A percentile compares a stretch with the other conserved stretches of the same genome.
These are phyloP conservation scores for Sclerodermus sp. DNA, from an alignment of 2,888 invertebrate genomes.

Conservation along the genomic window DNA sequence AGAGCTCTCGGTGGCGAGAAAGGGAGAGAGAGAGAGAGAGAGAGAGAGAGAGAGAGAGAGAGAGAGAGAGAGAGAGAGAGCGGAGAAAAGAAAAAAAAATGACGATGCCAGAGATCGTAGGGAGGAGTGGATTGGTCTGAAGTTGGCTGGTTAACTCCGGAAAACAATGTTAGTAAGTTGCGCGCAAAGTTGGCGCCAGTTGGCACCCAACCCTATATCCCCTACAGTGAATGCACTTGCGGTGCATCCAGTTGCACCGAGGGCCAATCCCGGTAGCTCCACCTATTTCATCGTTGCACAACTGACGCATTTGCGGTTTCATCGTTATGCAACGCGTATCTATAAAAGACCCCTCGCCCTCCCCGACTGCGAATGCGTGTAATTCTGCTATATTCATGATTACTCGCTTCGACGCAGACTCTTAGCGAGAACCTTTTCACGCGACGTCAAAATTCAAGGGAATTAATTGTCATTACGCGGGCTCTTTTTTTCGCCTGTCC, in stretches of 20 bases:
- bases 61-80: constrained; percentile 2
- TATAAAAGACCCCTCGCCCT: constrained; percentile 13
- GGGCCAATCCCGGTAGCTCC: constrained; percentile 27
- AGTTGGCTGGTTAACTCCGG: constrained; percentile 53
- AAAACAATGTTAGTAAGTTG: constrained; percentile 52
- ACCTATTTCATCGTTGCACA: constrained; percentile 55
- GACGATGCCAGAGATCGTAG: background rate
- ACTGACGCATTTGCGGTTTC: constrained; percentile 51
- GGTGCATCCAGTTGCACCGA: background rate
- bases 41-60: constrained; percentile 10
- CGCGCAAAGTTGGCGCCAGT: constrained; percentile 48
- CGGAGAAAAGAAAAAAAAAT: constrained; percentile 6
- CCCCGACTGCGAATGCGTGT: background rate
- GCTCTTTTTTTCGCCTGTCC: too few species aligned
- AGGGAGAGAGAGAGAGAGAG: constrained; percentile 1
- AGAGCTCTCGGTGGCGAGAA: background rate
- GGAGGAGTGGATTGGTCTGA: constrained; percentile 41
- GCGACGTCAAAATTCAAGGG: too few species aligned
- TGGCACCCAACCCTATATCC: constrained; percentile 32
- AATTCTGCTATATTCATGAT: too few species aligned
- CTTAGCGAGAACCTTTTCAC: too few species aligned
- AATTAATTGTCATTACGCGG: too few species aligned
- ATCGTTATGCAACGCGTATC: constrained; percentile 35
- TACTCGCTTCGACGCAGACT: too few species aligned
- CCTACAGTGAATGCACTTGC: too few species aligned